Evolutionary conservation across 2,888 invertebrate species (phyloP).

Genomic region (Metacarcinus magister): DNA sequence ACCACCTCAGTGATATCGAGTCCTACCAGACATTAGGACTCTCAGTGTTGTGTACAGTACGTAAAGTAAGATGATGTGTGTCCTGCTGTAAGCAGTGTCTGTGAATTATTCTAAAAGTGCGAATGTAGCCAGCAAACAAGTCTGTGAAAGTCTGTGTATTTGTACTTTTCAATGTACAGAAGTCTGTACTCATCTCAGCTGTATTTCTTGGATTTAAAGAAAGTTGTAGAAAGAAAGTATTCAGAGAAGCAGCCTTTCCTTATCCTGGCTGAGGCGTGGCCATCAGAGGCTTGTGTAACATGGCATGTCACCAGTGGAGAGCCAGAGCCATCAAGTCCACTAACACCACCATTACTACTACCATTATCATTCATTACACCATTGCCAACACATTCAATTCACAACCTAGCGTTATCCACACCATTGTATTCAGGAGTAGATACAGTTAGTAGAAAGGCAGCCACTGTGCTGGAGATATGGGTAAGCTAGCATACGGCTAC

Average conservation of each 20-base stretch:
- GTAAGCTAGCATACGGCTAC: too few relatives aligned
- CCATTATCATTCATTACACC: not conserved
- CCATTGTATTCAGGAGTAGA: not conserved
- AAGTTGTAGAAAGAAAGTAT: conserved; percentile 82
- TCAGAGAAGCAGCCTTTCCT: conserved; percentile 79
- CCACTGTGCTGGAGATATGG: not conserved
- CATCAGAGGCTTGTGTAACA: not conserved
- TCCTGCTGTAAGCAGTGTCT: conserved; percentile 81
- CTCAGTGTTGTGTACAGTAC: conserved; percentile 82
- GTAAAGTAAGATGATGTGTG: conserved; percentile 79
- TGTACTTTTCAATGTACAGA: conserved; percentile 82
- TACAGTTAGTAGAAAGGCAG: not conserved
- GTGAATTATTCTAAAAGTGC: conserved; percentile 81
- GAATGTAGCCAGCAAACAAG: conserved; percentile 81
- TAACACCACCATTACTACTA: not conserved
- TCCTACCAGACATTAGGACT: conserved; percentile 81
- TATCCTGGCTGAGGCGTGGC: conserved; percentile 62
- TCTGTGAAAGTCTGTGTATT: conserved; percentile 82
- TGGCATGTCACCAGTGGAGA: not conserved
- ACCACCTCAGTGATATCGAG: conserved; percentile 81
- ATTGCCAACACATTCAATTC: not conserved
- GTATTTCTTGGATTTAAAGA: conserved; percentile 82
- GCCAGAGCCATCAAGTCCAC: not conserved
- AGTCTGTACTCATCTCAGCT: conserved; percentile 82
- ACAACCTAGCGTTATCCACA: not conserved